A percentile compares a stretch with the other conserved stretches of the same genome.
Conservation (phyloP, 2,113 vertebrate genomes). For the Monarcha castaneiventris region DNA sequence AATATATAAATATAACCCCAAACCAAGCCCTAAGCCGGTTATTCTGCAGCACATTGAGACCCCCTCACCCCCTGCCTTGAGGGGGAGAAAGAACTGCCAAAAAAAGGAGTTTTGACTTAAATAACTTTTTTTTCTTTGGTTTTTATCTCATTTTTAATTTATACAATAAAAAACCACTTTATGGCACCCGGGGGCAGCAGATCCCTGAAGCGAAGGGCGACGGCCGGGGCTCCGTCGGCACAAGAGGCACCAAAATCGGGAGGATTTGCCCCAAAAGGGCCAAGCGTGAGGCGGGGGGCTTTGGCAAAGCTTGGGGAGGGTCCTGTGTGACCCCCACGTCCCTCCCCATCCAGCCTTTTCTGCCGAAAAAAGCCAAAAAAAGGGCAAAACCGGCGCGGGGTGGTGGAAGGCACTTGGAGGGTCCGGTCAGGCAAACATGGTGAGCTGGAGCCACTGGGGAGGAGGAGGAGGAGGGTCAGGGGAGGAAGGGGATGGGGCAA, state of each 20-base stretch:
- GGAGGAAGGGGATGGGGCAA: no score
- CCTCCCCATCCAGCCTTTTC: not conserved
- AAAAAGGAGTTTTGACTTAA: not conserved
- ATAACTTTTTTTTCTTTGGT: not conserved
- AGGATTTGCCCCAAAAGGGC: not conserved
- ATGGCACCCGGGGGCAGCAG: not conserved
- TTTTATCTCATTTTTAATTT: not conserved
- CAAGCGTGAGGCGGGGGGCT: not conserved
- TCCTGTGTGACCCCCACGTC: not conserved
- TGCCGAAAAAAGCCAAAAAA: not conserved
- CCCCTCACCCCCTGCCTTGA: rapidly evolving
- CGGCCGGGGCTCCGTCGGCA: not conserved
- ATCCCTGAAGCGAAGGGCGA: not conserved
- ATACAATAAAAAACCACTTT: not conserved
- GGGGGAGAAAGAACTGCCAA: not conserved
- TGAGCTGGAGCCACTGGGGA: conserved; percentile 75
- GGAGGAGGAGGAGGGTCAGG: not conserved
- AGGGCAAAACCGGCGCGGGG: not conserved
- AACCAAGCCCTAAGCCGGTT: rapidly evolving
- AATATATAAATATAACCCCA: rapidly evolving
- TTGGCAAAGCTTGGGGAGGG: not conserved
- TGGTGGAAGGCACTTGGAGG: conserved; percentile 58
- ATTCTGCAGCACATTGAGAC: rapidly evolving
- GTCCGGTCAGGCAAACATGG: conserved; percentile 73
- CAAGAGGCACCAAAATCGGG: not conserved